A percentile compares a stretch with the other conserved stretches of the same genome.
phyloP scores from a whole-genome alignment of 92 coral and sea anemone genomes.

The Umimayanthus kanabou region DNA sequence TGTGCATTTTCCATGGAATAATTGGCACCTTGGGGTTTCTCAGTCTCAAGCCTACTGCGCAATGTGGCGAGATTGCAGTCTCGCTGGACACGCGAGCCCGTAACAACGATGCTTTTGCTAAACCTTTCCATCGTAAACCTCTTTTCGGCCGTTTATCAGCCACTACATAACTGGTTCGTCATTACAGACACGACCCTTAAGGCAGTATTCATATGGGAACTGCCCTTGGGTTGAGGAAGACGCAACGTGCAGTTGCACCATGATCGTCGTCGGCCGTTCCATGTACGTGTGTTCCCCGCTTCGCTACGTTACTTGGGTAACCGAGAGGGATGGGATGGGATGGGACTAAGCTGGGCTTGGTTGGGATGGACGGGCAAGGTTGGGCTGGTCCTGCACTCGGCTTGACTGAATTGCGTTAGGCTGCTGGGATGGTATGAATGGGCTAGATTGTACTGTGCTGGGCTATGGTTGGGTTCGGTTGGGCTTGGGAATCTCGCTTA shows the following conservation, averaged over 20 bases:
- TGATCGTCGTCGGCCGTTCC: slow-evolving; percentile 23
- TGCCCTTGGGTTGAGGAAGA: neutral
- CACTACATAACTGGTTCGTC: slow-evolving; percentile 7
- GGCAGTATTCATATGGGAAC: neutral
- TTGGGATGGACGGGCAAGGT: too few relatives aligned
- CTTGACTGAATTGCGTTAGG: too few relatives aligned
- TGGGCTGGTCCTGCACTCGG: too few relatives aligned
- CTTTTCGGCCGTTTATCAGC: neutral
- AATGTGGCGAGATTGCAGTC: neutral
- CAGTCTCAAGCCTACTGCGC: neutral
- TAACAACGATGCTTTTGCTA: neutral
- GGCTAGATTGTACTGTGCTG: too few relatives aligned
- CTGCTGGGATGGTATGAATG: too few relatives aligned
- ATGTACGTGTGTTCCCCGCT: slow-evolving; percentile 10
- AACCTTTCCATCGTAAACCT: neutral
- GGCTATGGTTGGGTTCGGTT: too few relatives aligned
- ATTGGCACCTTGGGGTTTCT: neutral
- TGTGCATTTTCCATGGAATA: neutral
- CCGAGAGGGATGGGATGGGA: neutral
- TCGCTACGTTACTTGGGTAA: slow-evolving; percentile 5
- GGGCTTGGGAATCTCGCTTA: too few relatives aligned
- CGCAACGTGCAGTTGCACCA: neutral
- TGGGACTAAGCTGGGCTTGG: too few relatives aligned
- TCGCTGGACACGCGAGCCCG: neutral
- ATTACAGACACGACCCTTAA: neutral